phyloP scores from a whole-genome alignment of 2,113 vertebrate species.

The Dasypus novemcinctus region DNA sequence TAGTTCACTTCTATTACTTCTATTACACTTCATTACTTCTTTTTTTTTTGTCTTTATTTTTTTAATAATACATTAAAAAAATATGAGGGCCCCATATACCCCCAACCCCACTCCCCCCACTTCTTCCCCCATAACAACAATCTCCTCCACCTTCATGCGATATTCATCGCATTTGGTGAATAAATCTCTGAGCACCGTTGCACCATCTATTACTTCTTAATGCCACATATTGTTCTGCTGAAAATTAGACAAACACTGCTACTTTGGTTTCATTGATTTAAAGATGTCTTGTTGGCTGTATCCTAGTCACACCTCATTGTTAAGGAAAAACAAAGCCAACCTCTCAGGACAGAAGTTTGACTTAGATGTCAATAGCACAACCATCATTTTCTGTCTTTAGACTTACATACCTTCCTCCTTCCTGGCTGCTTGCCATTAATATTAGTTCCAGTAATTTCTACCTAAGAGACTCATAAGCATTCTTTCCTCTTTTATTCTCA shows the following conservation, averaged over 20 bases:
- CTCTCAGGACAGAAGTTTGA: background rate
- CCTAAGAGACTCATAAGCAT: background rate
- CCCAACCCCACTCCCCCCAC: too few relatives aligned
- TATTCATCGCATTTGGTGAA: too few relatives aligned
- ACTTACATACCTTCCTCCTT: background rate
- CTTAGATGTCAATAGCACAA: background rate
- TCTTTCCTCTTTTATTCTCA: background rate
- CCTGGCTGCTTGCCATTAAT: background rate
- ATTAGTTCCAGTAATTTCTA: background rate
- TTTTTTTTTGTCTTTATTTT: too few relatives aligned
- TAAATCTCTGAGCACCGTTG: too few relatives aligned
- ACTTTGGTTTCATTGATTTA: background rate
- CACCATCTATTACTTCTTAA: too few relatives aligned
- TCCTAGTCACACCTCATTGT: background rate
- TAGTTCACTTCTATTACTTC: background rate
- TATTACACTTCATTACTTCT: too few relatives aligned
- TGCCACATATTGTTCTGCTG: background rate
- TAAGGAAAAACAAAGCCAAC: background rate
- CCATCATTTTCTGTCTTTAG: background rate
- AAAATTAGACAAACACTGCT: background rate
- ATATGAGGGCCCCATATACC: too few relatives aligned
- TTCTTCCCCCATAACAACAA: too few relatives aligned
- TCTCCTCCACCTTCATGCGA: too few relatives aligned
- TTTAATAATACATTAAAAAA: too few relatives aligned
- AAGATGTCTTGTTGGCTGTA: background rate